phyloP scores from a whole-genome alignment of 1,140 invertebrate genomes.

The Elymnias hypermnestra region DNA sequence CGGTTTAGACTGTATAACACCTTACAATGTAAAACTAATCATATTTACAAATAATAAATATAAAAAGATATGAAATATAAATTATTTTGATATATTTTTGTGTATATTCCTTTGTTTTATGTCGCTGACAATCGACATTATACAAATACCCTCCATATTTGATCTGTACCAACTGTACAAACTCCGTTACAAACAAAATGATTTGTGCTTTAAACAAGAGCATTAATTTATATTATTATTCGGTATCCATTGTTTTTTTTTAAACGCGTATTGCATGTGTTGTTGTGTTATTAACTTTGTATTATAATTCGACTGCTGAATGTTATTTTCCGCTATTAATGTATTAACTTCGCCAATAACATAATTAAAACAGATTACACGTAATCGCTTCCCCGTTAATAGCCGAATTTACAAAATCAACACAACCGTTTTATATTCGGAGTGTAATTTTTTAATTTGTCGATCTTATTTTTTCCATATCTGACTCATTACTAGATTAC shows the following conservation, averaged over 20 bases:
- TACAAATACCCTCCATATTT: too few species aligned
- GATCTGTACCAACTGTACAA: not conserved
- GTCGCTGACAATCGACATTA: too few species aligned
- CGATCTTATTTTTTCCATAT: too few species aligned
- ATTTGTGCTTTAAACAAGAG: not conserved
- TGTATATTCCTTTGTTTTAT: too few species aligned
- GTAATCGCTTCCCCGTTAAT: constrained; percentile 13
- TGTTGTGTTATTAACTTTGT: not conserved
- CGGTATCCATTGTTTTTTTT: not conserved
- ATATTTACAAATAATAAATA: too few species aligned
- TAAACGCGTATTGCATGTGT: constrained; percentile 1
- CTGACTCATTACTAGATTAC: too few species aligned
- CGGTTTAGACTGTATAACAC: too few species aligned
- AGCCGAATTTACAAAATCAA: not conserved
- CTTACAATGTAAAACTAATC: too few species aligned
- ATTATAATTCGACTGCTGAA: constrained; percentile 8
- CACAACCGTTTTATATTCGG: too few species aligned
- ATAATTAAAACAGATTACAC: constrained; percentile 1
- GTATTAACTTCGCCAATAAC: constrained; percentile 6
- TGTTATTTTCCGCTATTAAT: constrained; percentile 6
- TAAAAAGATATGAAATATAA: too few species aligned
- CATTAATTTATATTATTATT: not conserved
- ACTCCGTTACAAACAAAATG: not conserved
- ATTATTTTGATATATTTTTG: too few species aligned
- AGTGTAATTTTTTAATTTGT: too few species aligned